phyloP scores from a whole-genome alignment of 1,140 invertebrate species.

The Cataglyphis hispanica region DNA sequence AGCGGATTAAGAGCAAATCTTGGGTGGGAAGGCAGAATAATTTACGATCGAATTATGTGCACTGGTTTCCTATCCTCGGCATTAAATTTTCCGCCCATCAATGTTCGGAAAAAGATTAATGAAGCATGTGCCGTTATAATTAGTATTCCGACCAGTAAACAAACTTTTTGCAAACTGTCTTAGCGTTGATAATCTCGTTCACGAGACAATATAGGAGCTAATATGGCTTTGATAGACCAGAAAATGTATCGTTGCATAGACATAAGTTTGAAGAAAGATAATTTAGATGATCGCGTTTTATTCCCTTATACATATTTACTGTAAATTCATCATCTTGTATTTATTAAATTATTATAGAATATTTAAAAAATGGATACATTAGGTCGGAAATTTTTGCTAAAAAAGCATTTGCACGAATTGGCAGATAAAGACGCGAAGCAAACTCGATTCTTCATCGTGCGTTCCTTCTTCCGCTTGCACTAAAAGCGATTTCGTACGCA shows the following conservation, averaged over 20 bases:
- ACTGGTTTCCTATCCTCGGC: conserved; percentile 11
- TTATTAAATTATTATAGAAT: neutral
- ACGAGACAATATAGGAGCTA: neutral
- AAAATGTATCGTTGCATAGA: neutral
- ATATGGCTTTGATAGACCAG: conserved; percentile 2
- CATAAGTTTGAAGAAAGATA: neutral
- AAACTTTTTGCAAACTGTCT: conserved; percentile 44
- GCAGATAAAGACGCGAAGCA: conserved; percentile 1
- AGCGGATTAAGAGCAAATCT: conserved; percentile 38
- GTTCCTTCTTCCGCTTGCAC: neutral
- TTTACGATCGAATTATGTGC: conserved; percentile 57
- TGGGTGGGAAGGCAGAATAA: conserved; percentile 37
- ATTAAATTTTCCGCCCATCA: conserved; percentile 56
- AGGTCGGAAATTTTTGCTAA: neutral
- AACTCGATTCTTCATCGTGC: neutral
- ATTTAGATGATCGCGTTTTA: neutral
- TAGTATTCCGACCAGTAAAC: conserved; percentile 25
- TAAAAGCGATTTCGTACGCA: conserved; percentile 40
- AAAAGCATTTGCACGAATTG: neutral
- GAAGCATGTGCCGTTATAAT: conserved; percentile 52
- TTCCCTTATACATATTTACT: neutral
- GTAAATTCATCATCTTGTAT: neutral
- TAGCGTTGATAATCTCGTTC: conserved; percentile 38
- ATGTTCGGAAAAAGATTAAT: conserved; percentile 59
- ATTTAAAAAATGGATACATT: neutral